phyloP scores from a whole-genome alignment of 2,113 vertebrate species.

The Gobiocypris rarus region DNA sequence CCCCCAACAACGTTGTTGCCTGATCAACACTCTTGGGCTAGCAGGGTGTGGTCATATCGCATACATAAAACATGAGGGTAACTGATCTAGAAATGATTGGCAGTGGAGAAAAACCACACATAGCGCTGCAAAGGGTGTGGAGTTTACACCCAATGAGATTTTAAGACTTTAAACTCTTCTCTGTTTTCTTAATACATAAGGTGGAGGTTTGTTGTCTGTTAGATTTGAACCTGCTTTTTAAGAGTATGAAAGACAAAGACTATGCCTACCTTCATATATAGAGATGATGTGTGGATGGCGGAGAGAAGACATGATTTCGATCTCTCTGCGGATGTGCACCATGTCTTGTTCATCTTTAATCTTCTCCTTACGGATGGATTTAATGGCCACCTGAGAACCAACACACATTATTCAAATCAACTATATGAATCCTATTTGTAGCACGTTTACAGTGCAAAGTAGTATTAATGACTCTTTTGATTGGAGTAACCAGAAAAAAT shows the following conservation, averaged over 20 bases:
- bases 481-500: not conserved
- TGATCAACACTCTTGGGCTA: conserved; percentile 16
- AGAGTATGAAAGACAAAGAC: not conserved
- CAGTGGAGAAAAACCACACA: not conserved
- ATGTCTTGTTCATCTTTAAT: conserved; percentile 99
- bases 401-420: not conserved
- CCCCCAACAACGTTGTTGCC: conserved; percentile 10
- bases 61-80: conserved; percentile 5
- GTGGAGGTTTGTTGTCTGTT: not conserved
- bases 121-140: not conserved
- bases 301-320: conserved; percentile 99
- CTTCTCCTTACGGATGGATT: conserved; percentile 99
- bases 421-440: not conserved
- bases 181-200: not conserved
- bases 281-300: conserved; percentile 98
- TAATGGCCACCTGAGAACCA: conserved; percentile 93
- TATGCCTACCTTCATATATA: conserved; percentile 91
- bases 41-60: not conserved
- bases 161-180: not conserved
- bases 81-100: not conserved
- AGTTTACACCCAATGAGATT: not conserved
- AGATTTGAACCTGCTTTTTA: not conserved
- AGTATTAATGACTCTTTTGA: not conserved
- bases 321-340: conserved; percentile 98
- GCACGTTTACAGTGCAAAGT: not conserved